These are phyloP conservation scores for Cryptoblepharus egeriae DNA, from an alignment of 2,797 vertebrate genomes.

Conservation along the genomic window DNA sequence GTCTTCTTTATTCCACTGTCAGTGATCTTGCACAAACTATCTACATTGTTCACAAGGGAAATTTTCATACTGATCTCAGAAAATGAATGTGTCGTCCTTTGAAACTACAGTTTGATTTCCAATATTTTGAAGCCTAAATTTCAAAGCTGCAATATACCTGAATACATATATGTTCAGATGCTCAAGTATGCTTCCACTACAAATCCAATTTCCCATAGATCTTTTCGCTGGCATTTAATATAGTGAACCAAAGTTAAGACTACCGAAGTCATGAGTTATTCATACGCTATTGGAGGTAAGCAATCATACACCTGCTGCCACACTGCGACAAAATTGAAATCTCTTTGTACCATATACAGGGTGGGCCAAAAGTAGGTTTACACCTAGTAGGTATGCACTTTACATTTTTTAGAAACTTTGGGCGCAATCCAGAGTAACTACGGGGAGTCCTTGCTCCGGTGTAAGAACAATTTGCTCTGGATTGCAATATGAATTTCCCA, in stretches of 20 bases:
- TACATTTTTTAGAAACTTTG: no score
- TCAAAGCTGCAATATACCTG: neutral
- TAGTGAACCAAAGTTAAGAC: neutral
- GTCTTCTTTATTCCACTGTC: neutral
- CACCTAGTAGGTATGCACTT: no score
- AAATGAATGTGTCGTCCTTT: neutral
- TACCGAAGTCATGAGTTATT: neutral
- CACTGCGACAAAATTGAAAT: neutral
- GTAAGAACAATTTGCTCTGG: no score
- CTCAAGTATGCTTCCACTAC: neutral
- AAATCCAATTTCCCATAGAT: neutral
- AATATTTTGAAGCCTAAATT: constrained; percentile 4
- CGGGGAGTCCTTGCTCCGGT: no score
- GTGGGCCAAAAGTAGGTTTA: no score
- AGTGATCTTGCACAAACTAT: neutral
- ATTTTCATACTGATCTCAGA: neutral
- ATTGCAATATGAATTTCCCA: no score
- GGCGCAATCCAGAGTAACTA: no score
- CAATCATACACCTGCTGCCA: neutral
- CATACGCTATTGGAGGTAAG: neutral
- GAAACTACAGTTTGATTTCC: constrained; percentile 4
- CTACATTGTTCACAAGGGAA: neutral
- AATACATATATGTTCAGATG: neutral
- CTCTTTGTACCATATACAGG: neutral
- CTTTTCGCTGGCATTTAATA: neutral